phyloP scores from a whole-genome alignment of 2,797 vertebrate genomes.

The Lepidocolaptes lacrymiger region DNA sequence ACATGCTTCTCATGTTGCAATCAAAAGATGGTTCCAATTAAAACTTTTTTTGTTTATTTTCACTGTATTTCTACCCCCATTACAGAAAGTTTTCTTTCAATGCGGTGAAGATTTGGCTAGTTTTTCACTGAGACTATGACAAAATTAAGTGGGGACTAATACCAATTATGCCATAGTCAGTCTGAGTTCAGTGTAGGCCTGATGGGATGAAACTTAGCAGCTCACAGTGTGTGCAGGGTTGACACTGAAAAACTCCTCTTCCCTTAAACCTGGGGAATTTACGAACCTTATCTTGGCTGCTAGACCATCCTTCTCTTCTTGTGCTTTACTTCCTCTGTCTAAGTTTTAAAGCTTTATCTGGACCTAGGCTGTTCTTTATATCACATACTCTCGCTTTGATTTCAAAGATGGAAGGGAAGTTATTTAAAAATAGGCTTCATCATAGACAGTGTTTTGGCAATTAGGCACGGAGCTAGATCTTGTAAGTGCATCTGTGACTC shows the following conservation, averaged over 20 bases:
- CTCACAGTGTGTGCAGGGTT: rapidly evolving
- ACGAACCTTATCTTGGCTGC: slow-evolving; percentile 13
- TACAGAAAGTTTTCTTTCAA: neutral
- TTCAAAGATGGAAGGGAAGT: slow-evolving; percentile 59
- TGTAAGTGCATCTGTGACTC: slow-evolving; percentile 39
- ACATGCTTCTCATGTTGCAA: rapidly evolving
- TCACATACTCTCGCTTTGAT: slow-evolving; percentile 55
- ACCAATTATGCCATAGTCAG: neutral
- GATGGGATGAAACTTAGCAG: neutral
- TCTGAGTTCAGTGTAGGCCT: neutral
- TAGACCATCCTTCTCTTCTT: slow-evolving; percentile 2
- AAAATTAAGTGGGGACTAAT: neutral
- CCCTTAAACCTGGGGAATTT: neutral
- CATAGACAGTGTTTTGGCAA: neutral
- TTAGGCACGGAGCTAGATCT: slow-evolving; percentile 38
- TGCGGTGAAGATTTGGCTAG: rapidly evolving
- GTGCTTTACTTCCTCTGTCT: slow-evolving; percentile 30
- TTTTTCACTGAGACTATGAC: neutral
- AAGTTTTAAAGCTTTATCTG: slow-evolving; percentile 47
- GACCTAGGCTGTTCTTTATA: slow-evolving; percentile 16
- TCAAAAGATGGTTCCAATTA: neutral
- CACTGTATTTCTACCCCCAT: neutral
- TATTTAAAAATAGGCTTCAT: slow-evolving; percentile 57
- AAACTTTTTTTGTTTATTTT: neutral
- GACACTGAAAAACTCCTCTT: neutral